Evolutionary conservation across 2,888 invertebrate species (phyloP), one percentile per base, ranked within the genome.

Genomic region (Mantis religiosa): DNA sequence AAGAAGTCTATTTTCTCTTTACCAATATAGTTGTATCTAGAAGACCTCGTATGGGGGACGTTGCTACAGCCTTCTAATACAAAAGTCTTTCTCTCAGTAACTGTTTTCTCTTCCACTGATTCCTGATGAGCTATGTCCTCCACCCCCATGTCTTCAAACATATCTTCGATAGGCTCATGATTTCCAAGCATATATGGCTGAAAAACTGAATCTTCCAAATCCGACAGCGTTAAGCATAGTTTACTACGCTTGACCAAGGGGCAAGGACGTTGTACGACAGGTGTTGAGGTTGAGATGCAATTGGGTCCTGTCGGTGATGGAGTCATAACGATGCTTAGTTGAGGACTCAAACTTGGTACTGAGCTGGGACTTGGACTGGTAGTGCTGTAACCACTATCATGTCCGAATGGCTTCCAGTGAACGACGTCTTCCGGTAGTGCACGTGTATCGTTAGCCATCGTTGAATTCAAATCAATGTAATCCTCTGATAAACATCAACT

Each of bases 1-100:
- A 89, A 54, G 41, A 89, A 89, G 87, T 89, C 88, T 4, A 89
- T 84, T 30, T 85, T 82, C n/a, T 84, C 84, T 34, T 28, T 30
- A 6, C 89, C 88, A 83, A 82, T n/a, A 71, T 71, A 71, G 6
- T 20, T 71, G 3, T 4, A 2, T 2, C 1, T 6, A 4, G 4
- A 0, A 25, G 2, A 4, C 25, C 54, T 71, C 3, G 54, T 71
- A 2, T 8, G 25, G 1, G 15, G 15, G 54, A 71, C 25, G 25
- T 3, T 71, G 15, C 6, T 9, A 15, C 54, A 20, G 20, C 20
- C 54, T 71, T 15, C 15, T 20, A 71, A 15, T 0, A 71, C 8
- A 71, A 71, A 71, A 20, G 20, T 15, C 25, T 20, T 71, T 71
- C 25, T 25, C 25, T 71, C 20, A 20, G 54, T 1, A 4, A 3